Percentiles rank a stretch among this genome's conserved stretches.
Conservation (phyloP, 2,113 vertebrate species). For the Pelusios castaneus region DNA sequence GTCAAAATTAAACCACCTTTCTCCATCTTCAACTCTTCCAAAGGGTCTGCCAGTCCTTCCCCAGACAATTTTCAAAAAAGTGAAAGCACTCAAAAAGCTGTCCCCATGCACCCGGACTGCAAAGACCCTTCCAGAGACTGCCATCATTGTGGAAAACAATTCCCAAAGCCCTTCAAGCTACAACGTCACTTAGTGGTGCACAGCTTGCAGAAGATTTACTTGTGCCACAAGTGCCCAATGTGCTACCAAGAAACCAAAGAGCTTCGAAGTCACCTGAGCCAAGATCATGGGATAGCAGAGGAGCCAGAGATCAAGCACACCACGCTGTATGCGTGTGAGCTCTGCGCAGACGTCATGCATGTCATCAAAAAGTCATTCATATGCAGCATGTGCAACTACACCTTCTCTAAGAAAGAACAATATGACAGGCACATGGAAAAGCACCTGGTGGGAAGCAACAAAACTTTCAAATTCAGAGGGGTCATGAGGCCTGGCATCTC, state of each 20-base stretch:
- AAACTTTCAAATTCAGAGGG: slow-evolving; percentile 90
- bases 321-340: slow-evolving; percentile 93
- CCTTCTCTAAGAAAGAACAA: slow-evolving; percentile 97
- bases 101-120: slow-evolving; percentile 91
- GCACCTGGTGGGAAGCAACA: slow-evolving; percentile 85
- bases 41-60: slow-evolving; percentile 35
- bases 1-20: slow-evolving; percentile 64
- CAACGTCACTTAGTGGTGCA: slow-evolving; percentile 97
- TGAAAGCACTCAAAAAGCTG: slow-evolving; percentile 77
- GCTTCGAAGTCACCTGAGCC: slow-evolving; percentile 88
- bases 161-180: slow-evolving; percentile 98
- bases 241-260: slow-evolving; percentile 90
- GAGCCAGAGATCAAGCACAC: slow-evolving; percentile 92
- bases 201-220: slow-evolving; percentile 93
- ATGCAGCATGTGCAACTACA: slow-evolving; percentile 98
- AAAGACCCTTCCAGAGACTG: slow-evolving; percentile 97
- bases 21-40: background rate
- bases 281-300: slow-evolving; percentile 81
- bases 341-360: slow-evolving; percentile 96
- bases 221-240: slow-evolving; percentile 92
- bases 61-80: slow-evolving; percentile 76
- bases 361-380: slow-evolving; percentile 97
- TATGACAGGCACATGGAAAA: slow-evolving; percentile 99
- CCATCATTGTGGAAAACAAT: slow-evolving; percentile 97
- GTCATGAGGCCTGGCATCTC: slow-evolving; percentile 85